These are phyloP conservation scores for Syngnathus rostellatus DNA, from an alignment of 2,797 vertebrate genomes.

Conservation along the genomic window DNA sequence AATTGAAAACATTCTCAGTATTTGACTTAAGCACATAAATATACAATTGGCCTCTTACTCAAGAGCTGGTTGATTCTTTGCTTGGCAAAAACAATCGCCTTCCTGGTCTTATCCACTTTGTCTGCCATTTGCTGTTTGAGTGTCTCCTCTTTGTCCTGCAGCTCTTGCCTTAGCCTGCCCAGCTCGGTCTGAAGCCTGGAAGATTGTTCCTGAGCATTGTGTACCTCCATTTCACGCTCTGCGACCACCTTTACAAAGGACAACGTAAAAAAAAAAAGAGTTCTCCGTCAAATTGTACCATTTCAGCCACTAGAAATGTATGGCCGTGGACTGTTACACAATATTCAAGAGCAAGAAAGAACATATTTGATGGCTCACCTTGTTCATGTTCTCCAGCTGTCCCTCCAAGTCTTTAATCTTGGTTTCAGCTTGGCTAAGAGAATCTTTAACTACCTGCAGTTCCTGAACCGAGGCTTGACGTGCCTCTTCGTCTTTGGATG, in stretches of 20 bases:
- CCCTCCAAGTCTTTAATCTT: conserved; percentile 77
- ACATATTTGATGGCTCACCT: conserved; percentile 61
- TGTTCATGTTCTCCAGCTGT: conserved; percentile 81
- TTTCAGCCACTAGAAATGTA: neutral
- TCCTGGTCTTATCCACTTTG: conserved; percentile 93
- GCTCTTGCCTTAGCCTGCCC: conserved; percentile 78
- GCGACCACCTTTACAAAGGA: conserved; percentile 62
- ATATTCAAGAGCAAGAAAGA: neutral
- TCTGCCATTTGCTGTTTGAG: conserved; percentile 85
- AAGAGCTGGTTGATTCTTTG: conserved; percentile 85
- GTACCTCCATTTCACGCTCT: conserved; percentile 81
- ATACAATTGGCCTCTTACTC: conserved; percentile 54
- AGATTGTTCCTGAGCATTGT: conserved; percentile 77
- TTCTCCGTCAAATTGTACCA: neutral
- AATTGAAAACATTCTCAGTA: too few relatives aligned
- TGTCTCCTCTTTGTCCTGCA: conserved; percentile 88
- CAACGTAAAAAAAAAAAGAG: neutral
- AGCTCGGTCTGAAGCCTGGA: conserved; percentile 79
- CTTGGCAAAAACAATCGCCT: conserved; percentile 81
- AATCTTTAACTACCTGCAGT: conserved; percentile 77
- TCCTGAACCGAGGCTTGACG: conserved; percentile 82
- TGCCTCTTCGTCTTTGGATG: conserved; percentile 76
- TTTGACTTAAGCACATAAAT: neutral
- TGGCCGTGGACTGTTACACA: neutral
- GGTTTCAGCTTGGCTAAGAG: conserved; percentile 76